Evolutionary conservation across 2,113 vertebrate genomes (phyloP).

Genomic region (Seriola dumerili): DNA sequence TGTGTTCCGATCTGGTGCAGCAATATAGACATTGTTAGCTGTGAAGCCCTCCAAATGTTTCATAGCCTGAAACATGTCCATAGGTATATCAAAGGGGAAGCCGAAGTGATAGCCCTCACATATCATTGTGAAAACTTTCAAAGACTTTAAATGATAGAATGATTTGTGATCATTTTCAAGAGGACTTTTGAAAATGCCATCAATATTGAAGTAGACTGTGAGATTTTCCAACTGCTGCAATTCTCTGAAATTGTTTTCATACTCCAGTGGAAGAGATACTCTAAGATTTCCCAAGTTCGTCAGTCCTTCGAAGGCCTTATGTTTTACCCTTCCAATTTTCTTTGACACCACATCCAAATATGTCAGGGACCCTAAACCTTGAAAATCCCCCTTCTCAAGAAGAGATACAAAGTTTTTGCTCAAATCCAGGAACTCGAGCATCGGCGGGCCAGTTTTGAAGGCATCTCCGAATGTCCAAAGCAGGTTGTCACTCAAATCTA

Average conservation of each 20-base stretch:
- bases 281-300: not conserved
- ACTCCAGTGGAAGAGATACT: not conserved
- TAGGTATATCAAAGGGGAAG: not conserved
- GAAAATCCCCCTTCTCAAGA: not conserved
- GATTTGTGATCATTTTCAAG: not conserved
- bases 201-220: not conserved
- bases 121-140: constrained; percentile 10
- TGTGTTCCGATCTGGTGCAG: not conserved
- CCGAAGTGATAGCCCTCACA: not conserved
- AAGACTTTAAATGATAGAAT: not conserved
- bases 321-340: not conserved
- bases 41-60: constrained; percentile 22
- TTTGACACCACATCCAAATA: constrained; percentile 11
- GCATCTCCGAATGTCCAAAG: not conserved
- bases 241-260: not conserved
- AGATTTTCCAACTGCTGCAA: constrained; percentile 2
- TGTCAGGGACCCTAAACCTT: constrained; percentile 23
- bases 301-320: constrained; percentile 1
- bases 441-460: constrained; percentile 8
- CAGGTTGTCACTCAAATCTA: constrained; percentile 26
- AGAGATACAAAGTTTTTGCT: not conserved
- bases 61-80: not conserved
- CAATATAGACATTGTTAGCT: not conserved
- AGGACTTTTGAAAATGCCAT: not conserved
- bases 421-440: constrained; percentile 25